Evolutionary conservation across 2,797 vertebrate genomes (phyloP).

Genomic region (Trematomus bernacchii): DNA sequence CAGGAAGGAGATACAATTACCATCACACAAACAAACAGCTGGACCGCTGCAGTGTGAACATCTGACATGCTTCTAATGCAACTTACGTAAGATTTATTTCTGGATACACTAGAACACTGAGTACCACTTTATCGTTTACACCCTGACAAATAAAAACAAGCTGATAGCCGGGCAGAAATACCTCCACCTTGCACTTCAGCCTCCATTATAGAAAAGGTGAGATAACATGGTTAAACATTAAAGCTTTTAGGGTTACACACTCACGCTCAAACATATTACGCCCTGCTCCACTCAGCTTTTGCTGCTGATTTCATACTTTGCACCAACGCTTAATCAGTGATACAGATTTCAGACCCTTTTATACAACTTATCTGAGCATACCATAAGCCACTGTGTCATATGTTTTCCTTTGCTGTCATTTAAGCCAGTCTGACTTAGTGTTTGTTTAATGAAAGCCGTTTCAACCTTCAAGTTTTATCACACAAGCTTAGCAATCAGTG

Average conservation of each 20-base stretch:
- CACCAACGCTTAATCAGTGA: constrained; percentile 23
- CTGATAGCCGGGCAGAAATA: constrained; percentile 30
- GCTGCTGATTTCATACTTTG: constrained; percentile 40
- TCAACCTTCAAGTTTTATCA: background rate
- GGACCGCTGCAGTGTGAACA: constrained; percentile 9
- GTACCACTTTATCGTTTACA: constrained; percentile 40
- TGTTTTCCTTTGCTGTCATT: constrained; percentile 1
- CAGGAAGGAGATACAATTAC: constrained; percentile 41
- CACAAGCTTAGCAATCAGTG: background rate
- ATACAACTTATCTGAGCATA: background rate
- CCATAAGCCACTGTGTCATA: background rate
- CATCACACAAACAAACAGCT: constrained; percentile 20
- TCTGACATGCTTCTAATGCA: constrained; percentile 9
- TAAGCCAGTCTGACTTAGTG: background rate
- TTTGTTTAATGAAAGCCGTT: background rate
- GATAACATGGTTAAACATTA: constrained; percentile 62
- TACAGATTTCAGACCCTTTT: constrained; percentile 14
- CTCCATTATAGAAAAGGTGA: constrained; percentile 47
- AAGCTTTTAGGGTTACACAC: constrained; percentile 48
- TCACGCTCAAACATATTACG: constrained; percentile 48
- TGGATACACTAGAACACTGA: constrained; percentile 1
- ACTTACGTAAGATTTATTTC: constrained; percentile 17
- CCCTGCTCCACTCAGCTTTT: constrained; percentile 48
- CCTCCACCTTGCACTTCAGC: constrained; percentile 30
- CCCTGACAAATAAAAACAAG: constrained; percentile 48